Evolutionary conservation across 2,888 invertebrate species (phyloP), one percentile per base, ranked within the genome.

Genomic region (Callyntrura sp.): DNA sequence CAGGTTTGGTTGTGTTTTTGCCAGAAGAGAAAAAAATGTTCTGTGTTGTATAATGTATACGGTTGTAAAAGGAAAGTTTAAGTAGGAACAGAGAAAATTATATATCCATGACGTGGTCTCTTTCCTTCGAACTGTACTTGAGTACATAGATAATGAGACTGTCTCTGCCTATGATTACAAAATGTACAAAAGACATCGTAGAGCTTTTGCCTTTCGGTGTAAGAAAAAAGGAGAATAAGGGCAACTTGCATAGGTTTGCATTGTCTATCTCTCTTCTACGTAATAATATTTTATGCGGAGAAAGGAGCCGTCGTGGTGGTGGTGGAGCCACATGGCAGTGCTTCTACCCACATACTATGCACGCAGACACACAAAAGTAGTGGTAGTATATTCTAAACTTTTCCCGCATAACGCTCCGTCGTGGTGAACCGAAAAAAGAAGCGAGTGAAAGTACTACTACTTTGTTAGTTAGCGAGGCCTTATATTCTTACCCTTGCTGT

Each of bases 381-480:
- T 17, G 17, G 70, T 23, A 45, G 78, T n/a, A 78, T 78, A 51
- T 65, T 51, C 65, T 81, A 84, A 57, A 84, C 65, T 84, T 73
- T 60, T 25, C 68, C 68, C 82, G 88, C 88, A 88, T 88, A 88
- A 88, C 88, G 88, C 88, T 88, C 88, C 88, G 83, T 82, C 88
- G 88, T 76, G 88, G 88, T 88, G 88, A 88, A 88, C 88, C 88
- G 76, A 86, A 35, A 62, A 76, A 82, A 88, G 83, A 83, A 82
- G 62, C 45, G 55, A 73, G 60, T 20, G 48, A 78, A 78, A 78
- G 20, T 28, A 14, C 78, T 78, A 78, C 78, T 11, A 43, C 35
- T 35, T 35, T 68, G 35, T 43, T 57, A 9, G 62, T 12, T 20
- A 25, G 23, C 23, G 25, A 23, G 23, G 1, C 62, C 23, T 25